Percentiles rank a stretch among this genome's conserved stretches.
Evolutionary conservation across 2,113 vertebrate genomes (phyloP).

Genomic region (Mystacornis crossleyi): DNA sequence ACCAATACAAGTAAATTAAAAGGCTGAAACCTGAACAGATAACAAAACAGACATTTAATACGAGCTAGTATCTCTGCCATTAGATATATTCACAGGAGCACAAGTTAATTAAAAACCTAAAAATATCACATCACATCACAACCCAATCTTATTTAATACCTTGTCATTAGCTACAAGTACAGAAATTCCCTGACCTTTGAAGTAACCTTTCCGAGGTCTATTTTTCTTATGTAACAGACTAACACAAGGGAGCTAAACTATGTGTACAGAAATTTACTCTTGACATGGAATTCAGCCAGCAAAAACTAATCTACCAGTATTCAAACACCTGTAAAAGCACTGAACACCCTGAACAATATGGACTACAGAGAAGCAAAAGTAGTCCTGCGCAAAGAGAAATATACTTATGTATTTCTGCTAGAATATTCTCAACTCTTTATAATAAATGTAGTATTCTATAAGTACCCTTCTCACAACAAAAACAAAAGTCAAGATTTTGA

Average conservation of each 20-base stretch:
- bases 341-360: constrained; percentile 1
- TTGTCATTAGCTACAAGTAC: constrained; percentile 4
- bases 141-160: not conserved
- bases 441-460: not conserved
- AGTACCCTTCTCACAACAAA: not conserved
- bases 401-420: not conserved
- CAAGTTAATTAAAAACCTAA: not conserved
- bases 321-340: constrained; percentile 65
- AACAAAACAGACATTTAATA: not conserved
- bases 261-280: constrained; percentile 39
- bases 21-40: not conserved
- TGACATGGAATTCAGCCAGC: constrained; percentile 53
- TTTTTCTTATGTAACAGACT: constrained; percentile 42
- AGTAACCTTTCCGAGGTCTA: constrained; percentile 28
- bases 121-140: not conserved
- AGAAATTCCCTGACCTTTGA: constrained; percentile 14
- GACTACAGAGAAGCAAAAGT: not conserved
- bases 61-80: not conserved
- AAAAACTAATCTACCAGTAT: constrained; percentile 43
- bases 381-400: not conserved
- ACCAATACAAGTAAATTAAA: not conserved
- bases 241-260: constrained; percentile 50
- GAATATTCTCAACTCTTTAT: not conserved
- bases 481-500: not conserved
- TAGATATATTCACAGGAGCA: not conserved